Evolutionary conservation across 2,113 vertebrate genomes (phyloP).

Genomic region (Perca flavescens): DNA sequence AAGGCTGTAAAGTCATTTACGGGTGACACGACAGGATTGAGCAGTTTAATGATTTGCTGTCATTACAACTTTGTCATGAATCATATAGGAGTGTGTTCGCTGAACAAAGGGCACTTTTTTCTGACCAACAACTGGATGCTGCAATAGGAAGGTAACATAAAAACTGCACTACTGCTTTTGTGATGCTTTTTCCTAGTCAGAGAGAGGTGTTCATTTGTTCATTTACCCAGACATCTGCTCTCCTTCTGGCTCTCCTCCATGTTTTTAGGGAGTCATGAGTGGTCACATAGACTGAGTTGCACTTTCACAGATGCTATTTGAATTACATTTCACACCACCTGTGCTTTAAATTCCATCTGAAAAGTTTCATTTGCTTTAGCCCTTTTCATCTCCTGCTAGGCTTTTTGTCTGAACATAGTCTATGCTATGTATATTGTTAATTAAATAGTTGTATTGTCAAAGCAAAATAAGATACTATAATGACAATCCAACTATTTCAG

Average conservation of each 20-base stretch:
- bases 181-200: background rate
- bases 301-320: constrained; percentile 4
- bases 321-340: constrained; percentile 16
- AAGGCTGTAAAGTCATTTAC: constrained; percentile 40
- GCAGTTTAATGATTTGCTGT: constrained; percentile 46
- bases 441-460: no score
- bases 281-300: constrained; percentile 1
- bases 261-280: constrained; percentile 17
- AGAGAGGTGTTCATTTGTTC: constrained; percentile 12
- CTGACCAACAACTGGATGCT: constrained; percentile 9
- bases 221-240: constrained; percentile 29
- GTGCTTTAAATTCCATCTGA: constrained; percentile 20
- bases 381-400: background rate
- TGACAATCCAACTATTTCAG: background rate
- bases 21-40: constrained; percentile 12
- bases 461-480: background rate
- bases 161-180: background rate
- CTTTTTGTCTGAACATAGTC: background rate
- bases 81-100: constrained; percentile 5
- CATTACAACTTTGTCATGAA: constrained; percentile 23
- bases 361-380: background rate
- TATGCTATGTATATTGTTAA: background rate
- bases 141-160: constrained; percentile 9
- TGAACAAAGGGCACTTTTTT: background rate
- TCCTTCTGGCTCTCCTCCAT: constrained; percentile 13